Evolutionary conservation across 2,888 invertebrate species (phyloP).

Genomic region (Drepanosiphum platanoidis): DNA sequence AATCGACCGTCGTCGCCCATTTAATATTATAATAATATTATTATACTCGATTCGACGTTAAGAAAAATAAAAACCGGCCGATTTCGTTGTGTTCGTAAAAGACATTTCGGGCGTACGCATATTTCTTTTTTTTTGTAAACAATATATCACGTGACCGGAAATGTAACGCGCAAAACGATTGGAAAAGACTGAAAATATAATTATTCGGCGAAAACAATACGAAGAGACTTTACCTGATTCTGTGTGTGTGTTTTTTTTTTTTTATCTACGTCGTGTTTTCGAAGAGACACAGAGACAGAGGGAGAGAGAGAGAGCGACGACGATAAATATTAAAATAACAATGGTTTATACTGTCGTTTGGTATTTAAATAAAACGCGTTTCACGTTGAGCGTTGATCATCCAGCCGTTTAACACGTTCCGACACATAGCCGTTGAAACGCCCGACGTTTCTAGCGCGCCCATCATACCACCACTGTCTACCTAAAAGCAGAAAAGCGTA

Average conservation of each 20-base stretch:
- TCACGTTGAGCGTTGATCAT: conserved; percentile 31
- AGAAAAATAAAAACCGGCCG: no score
- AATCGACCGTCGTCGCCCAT: no score
- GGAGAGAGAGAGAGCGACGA: background rate
- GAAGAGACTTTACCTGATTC: background rate
- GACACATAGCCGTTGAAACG: conserved; percentile 44
- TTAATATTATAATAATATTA: no score
- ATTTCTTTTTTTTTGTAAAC: no score
- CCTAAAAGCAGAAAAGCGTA: conserved; percentile 60
- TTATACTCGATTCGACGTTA: no score
- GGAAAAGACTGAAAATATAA: background rate
- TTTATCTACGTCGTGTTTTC: no score
- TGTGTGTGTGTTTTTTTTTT: background rate
- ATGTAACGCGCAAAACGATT: background rate
- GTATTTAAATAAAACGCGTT: conserved; percentile 27
- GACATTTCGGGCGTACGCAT: no score
- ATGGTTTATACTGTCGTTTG: background rate
- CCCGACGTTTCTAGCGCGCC: conserved; percentile 4
- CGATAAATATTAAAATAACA: background rate
- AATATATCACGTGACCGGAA: background rate
- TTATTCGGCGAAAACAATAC: background rate
- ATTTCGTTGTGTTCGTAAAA: no score
- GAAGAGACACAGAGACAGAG: no score
- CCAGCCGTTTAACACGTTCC: conserved; percentile 58
- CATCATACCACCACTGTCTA: conserved; percentile 49